Conservation (phyloP, 2,888 invertebrate species). For the Spatulosminthurus flaviceps region DNA sequence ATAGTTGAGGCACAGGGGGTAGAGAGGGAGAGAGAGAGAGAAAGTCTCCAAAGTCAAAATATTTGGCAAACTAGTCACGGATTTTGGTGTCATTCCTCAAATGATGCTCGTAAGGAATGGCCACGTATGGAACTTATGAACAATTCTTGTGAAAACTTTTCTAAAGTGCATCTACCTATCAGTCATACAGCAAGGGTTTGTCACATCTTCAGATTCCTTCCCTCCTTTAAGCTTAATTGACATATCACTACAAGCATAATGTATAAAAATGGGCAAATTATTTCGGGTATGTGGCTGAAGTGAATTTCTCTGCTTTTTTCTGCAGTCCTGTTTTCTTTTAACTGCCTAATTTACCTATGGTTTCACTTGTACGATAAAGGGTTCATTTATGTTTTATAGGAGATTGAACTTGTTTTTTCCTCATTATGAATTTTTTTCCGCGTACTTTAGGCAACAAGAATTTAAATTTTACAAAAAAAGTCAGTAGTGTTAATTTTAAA, state of each 20-base stretch:
- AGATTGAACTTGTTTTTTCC: too few relatives aligned
- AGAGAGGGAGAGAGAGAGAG: not conserved
- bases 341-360: too few relatives aligned
- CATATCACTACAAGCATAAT: not conserved
- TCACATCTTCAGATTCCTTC: slow-evolving; percentile 3
- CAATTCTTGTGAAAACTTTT: slow-evolving; percentile 33
- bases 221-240: not conserved
- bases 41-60: slow-evolving; percentile 12
- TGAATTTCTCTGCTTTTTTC: too few relatives aligned
- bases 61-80: slow-evolving; percentile 46
- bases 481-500: too few relatives aligned
- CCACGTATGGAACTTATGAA: slow-evolving; percentile 42
- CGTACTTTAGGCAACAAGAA: too few relatives aligned
- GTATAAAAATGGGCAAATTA: too few relatives aligned
- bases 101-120: slow-evolving; percentile 20
- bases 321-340: too few relatives aligned
- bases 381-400: too few relatives aligned
- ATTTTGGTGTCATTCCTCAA: slow-evolving; percentile 44
- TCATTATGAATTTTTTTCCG: too few relatives aligned
- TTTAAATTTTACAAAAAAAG: too few relatives aligned
- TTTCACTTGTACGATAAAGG: too few relatives aligned
- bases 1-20: not conserved
- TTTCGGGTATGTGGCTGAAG: too few relatives aligned
- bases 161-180: slow-evolving; percentile 44
- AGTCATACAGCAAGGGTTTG: slow-evolving; percentile 27